phyloP scores from a whole-genome alignment of 2,113 vertebrate species.

The Mormyrus iriodes region DNA sequence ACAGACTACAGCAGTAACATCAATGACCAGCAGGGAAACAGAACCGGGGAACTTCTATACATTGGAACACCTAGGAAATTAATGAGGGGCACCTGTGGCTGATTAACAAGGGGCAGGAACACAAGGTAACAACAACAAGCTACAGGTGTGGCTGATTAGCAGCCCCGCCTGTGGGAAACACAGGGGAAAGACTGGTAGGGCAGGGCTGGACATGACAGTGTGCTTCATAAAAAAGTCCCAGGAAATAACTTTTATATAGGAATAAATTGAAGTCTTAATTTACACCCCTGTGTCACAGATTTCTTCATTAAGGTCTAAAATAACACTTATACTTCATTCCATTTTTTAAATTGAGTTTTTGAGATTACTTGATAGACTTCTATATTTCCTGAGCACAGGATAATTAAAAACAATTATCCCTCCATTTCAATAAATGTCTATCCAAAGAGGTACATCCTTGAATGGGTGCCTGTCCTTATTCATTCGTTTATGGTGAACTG shows the following conservation, averaged over 20 bases:
- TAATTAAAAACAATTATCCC: neutral
- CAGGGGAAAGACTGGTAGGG: too few relatives aligned
- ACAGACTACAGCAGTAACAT: too few relatives aligned
- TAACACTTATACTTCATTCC: neutral
- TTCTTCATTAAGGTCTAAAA: neutral
- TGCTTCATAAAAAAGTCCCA: neutral
- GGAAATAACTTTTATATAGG: neutral
- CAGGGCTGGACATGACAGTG: too few relatives aligned
- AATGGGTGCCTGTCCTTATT: neutral
- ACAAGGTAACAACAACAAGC: too few relatives aligned
- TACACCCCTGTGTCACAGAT: neutral
- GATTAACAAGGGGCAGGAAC: too few relatives aligned
- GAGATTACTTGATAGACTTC: neutral
- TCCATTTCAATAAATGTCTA: neutral
- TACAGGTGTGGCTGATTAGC: too few relatives aligned
- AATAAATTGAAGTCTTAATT: neutral
- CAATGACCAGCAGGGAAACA: too few relatives aligned
- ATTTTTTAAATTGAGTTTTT: neutral
- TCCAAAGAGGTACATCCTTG: neutral
- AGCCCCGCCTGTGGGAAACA: too few relatives aligned
- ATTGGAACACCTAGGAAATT: too few relatives aligned
- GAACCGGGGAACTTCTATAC: too few relatives aligned
- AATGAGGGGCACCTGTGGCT: too few relatives aligned
- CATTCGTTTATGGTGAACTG: neutral
- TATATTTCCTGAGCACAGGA: neutral